These are phyloP conservation scores for Rynchops niger DNA, from an alignment of 2,113 vertebrate genomes.

Conservation along the genomic window DNA sequence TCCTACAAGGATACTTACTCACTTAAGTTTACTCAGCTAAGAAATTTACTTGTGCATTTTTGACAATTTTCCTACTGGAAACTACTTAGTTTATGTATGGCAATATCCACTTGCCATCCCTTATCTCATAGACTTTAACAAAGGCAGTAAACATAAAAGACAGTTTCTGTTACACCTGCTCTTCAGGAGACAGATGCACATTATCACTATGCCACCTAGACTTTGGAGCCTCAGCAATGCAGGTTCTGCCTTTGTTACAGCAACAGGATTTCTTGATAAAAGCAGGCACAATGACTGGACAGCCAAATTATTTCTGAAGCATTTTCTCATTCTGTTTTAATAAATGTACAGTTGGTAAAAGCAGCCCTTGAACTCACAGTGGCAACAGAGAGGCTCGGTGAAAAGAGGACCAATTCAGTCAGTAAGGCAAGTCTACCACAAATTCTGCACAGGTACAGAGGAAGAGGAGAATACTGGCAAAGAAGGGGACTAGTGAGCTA, in stretches of 20 bases:
- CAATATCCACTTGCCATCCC: background rate
- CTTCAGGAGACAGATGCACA: background rate
- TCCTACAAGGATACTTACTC: background rate
- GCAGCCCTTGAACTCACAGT: background rate
- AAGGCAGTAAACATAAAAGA: background rate
- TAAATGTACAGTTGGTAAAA: background rate
- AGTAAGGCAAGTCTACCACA: background rate
- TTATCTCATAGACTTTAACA: background rate
- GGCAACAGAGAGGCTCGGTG: background rate
- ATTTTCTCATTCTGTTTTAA: background rate
- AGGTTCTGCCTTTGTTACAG: background rate
- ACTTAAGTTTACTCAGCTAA: background rate
- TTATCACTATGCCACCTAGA: background rate
- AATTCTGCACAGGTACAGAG: background rate
- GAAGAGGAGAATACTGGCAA: background rate
- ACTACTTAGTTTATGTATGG: background rate
- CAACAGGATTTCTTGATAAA: background rate
- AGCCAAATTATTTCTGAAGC: constrained; percentile 8
- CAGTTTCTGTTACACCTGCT: constrained; percentile 17
- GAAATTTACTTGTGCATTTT: background rate
- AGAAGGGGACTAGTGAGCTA: background rate
- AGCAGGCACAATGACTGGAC: background rate
- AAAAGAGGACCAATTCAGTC: background rate
- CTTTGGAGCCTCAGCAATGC: background rate
- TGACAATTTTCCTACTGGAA: background rate